Conservation (phyloP, 1,140 invertebrate species). For the Philopotamus ludificatus region DNA sequence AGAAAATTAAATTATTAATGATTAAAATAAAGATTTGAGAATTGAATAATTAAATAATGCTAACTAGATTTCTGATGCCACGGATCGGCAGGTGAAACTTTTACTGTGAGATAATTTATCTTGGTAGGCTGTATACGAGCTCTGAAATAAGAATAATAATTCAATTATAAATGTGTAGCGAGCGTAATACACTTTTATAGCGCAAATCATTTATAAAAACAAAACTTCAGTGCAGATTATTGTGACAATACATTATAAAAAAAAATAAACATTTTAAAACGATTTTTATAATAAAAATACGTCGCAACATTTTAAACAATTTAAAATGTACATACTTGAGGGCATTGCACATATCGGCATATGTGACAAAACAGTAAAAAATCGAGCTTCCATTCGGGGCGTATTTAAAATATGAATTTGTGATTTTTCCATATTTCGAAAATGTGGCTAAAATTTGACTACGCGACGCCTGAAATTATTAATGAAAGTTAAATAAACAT, state of each 20-base stretch:
- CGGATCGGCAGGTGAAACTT: slow-evolving; percentile 28
- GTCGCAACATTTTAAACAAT: too few relatives aligned
- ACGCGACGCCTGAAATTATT: background rate
- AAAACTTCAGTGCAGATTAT: background rate
- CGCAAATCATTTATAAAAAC: too few relatives aligned
- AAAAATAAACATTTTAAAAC: too few relatives aligned
- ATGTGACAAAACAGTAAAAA: background rate
- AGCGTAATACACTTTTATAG: too few relatives aligned
- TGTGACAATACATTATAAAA: background rate
- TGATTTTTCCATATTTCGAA: background rate
- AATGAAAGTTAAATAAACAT: background rate
- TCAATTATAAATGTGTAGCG: background rate
- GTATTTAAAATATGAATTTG: background rate
- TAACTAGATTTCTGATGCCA: slow-evolving; percentile 32
- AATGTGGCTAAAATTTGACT: background rate
- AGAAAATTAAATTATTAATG: too few relatives aligned
- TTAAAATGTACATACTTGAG: background rate
- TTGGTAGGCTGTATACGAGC: slow-evolving; percentile 3
- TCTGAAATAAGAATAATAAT: slow-evolving; percentile 17
- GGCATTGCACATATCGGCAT: background rate
- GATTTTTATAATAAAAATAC: too few relatives aligned
- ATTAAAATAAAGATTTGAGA: too few relatives aligned
- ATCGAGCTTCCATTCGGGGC: background rate
- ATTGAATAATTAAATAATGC: too few relatives aligned
- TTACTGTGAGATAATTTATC: background rate